Base-by-base conservation (phyloP, 2,113 vertebrate species). In the Varanus salvator region DNA sequence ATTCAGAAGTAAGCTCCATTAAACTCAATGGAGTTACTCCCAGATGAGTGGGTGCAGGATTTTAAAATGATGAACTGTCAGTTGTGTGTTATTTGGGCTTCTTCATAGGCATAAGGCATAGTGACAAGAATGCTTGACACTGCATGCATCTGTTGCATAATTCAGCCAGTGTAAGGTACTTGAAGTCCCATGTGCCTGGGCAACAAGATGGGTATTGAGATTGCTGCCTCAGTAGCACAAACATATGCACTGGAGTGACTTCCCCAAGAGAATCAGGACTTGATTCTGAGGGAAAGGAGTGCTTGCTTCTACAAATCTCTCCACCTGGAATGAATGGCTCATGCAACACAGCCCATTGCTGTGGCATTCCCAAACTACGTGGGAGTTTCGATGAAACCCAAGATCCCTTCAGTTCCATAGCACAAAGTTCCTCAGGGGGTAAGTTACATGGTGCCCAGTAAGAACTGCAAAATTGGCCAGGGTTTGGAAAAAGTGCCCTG, bases 31-130 rank as follows among this genome's bases (percentile, higher is more conserved):
- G 12, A n/a, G 27, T 83, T 83, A 66, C 6, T 66, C 12, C 66
- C 29, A 50, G 3, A 27, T 72, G 21, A 69, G 11, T n/a, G 29
- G 19, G 15, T 52, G 8, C 8, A 31, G 64, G 44, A 29, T 8
- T 14, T 48, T 29, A 72, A 14, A 27, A 57, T 6, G 57, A 44
- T 38, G 19, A 1, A 14, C 17, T 88, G 1, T 6, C 81, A 29
- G 1, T 2, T 84, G 0, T 3, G n/a, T 90, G 80, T 19, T 74
- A 1, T 0, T 71, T 14, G 14, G 27, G 21, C 29, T 66, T 84
- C 25, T 31, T 7, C 0, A 8, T 8, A 0, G 85, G 48, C 5
- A 3, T 3, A 9, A 2, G 9, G 4, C 6, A 74, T 4, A 12
- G 48, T 21, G 23, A 19, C 21, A 25, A 14, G 29, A 44, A 44